These are phyloP conservation scores for Sebastes flavidus DNA, from an alignment of 2,797 vertebrate genomes.

Conservation along the genomic window DNA sequence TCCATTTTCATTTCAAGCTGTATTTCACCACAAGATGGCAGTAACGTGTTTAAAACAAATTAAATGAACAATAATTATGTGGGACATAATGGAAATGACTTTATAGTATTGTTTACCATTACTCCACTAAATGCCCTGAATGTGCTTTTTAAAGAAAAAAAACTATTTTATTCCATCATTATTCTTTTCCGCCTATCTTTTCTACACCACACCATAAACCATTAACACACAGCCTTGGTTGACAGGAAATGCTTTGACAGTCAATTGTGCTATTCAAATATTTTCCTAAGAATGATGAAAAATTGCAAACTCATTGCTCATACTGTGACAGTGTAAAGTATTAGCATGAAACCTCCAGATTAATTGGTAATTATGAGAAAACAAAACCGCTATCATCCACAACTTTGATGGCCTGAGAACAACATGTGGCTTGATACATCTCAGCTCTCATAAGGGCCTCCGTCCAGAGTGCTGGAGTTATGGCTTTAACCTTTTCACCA, in stretches of 20 bases:
- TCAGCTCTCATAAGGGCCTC: slow-evolving; percentile 9
- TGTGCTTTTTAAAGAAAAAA: neutral
- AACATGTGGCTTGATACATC: neutral
- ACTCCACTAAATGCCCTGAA: neutral
- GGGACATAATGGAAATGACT: neutral
- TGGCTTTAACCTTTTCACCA: slow-evolving; percentile 36
- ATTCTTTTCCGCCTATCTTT: neutral
- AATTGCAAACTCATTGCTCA: neutral
- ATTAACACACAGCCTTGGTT: neutral
- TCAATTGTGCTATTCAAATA: neutral
- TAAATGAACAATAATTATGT: neutral
- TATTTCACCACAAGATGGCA: neutral
- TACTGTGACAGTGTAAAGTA: neutral
- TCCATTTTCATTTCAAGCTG: neutral
- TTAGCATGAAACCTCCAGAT: neutral
- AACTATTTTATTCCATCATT: too few species aligned
- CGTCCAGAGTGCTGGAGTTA: neutral
- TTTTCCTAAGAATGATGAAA: neutral
- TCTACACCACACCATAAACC: neutral
- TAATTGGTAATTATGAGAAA: neutral
- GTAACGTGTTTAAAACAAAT: neutral
- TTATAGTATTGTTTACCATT: neutral
- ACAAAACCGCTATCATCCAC: neutral
- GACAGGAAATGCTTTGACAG: neutral
- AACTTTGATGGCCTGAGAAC: neutral